Percentiles rank a stretch among this genome's conserved stretches.
phyloP scores from a whole-genome alignment of 2,113 vertebrate species.

The Pelodiscus sinensis region DNA sequence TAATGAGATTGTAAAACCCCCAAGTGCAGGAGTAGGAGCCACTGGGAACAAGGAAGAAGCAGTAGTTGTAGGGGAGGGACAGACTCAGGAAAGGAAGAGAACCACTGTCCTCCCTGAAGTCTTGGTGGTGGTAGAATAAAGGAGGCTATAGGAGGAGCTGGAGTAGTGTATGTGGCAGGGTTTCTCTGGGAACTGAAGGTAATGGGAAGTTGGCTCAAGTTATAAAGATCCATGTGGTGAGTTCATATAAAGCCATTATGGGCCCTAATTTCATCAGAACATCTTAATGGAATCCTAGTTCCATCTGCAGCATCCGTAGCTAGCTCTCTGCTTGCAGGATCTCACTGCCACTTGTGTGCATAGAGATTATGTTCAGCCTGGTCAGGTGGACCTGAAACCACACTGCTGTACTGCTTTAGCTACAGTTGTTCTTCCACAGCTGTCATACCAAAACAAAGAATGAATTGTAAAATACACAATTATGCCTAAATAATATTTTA shows the following conservation, averaged over 20 bases:
- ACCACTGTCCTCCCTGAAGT: background rate
- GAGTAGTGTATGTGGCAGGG: background rate
- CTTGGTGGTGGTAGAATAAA: background rate
- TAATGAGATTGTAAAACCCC: background rate
- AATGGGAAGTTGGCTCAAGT: background rate
- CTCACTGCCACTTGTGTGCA: background rate
- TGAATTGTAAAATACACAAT: background rate
- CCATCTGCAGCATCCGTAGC: background rate
- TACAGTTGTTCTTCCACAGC: background rate
- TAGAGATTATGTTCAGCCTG: background rate
- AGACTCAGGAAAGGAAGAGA: too few relatives aligned
- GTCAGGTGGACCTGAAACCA: slow-evolving; percentile 33
- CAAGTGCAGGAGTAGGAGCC: background rate
- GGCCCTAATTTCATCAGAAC: background rate
- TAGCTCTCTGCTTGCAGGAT: slow-evolving; percentile 15
- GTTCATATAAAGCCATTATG: background rate
- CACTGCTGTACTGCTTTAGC: background rate
- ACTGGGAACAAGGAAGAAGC: background rate
- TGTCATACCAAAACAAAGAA: slow-evolving; percentile 21
- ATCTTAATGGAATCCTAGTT: slow-evolving; percentile 1
- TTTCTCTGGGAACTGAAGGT: background rate
- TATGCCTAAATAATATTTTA: background rate
- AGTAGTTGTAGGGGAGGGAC: background rate
- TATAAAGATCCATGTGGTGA: background rate
- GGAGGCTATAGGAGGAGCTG: background rate